Base-by-base conservation (phyloP, 2,797 vertebrate species). In the Toxotes lorentzi region DNA sequence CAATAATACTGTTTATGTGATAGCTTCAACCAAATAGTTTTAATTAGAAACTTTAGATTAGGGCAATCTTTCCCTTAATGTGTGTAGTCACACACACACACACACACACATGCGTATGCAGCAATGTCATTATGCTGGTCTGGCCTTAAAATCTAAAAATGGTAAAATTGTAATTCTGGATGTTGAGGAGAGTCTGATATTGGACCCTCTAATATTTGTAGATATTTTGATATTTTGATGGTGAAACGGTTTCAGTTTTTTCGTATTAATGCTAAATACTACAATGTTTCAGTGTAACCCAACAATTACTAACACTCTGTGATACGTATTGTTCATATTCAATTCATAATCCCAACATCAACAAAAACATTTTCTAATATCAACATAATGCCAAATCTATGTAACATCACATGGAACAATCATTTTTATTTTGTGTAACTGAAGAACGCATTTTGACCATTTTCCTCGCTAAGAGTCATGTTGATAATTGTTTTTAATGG, bases 41-140 rank as follows among this genome's bases (percentile, higher is more conserved):
- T 94, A 95, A 95, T 95, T 95, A 94, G 90, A 93, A 88, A 83
- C 92, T 89, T 76, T 72, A 88, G 80, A 93, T 93, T 91, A 94
- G 91, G 72, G 21, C 88, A 91, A 89, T 92, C 83, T 86, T 70
- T 67, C 58, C 65, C 63, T 72, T 63, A 54, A 75, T 70, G 78
- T 92, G 81, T 88, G 84, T 88, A 89, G 91, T 88, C 76, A 89
- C 35, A 62, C 70, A 51, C 51, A 47, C 47, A 56, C 63, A 87
- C 76, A 89, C 63, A 35, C 16, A 8, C 27, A 43, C 48, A 75
- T 17, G 54, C 51, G 65, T 16, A n/a, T 8, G 27, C 4, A 50
- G 21, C 35, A 45, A 7, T 40, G 32, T 53, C 13, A 24, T 71
- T 74, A 79, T 24, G 62, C 54, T 43, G 66, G 32, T 60, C 19